Evolutionary conservation across 2,888 invertebrate genomes (phyloP).

Genomic region (Athetis lepigone): DNA sequence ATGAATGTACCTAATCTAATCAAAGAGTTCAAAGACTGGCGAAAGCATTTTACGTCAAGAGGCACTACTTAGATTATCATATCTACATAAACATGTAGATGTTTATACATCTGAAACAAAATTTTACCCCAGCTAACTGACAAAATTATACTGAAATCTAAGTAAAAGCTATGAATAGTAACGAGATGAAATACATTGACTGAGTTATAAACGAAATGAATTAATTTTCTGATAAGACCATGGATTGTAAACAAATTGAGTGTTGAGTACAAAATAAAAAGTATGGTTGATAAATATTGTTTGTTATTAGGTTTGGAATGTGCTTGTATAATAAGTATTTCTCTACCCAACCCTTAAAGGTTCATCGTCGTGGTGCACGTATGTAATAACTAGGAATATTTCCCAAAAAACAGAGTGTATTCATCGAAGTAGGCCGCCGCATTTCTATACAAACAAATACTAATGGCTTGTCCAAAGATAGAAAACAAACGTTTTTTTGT

Average conservation of each 20-base stretch:
- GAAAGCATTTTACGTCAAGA: not conserved
- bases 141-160: conserved; percentile 9
- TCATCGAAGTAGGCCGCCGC: not conserved
- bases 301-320: not conserved
- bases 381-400: not conserved
- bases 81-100: too few relatives aligned
- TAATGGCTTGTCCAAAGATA: conserved; percentile 41
- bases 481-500: conserved; percentile 9
- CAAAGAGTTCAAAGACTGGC: not conserved
- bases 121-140: conserved; percentile 9
- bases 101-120: conserved; percentile 10
- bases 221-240: conserved; percentile 7
- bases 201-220: conserved; percentile 8
- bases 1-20: not conserved
- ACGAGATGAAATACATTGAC: conserved; percentile 20
- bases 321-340: not conserved
- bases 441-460: conserved; percentile 25
- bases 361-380: too few relatives aligned
- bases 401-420: conserved; percentile 9
- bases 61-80: not conserved
- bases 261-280: not conserved
- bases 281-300: too few relatives aligned
- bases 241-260: conserved; percentile 1
- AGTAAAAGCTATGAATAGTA: conserved; percentile 33
- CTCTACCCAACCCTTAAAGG: not conserved